Evolutionary conservation across 2,888 invertebrate genomes (phyloP).

Genomic region (Perizoma flavofasciatum): DNA sequence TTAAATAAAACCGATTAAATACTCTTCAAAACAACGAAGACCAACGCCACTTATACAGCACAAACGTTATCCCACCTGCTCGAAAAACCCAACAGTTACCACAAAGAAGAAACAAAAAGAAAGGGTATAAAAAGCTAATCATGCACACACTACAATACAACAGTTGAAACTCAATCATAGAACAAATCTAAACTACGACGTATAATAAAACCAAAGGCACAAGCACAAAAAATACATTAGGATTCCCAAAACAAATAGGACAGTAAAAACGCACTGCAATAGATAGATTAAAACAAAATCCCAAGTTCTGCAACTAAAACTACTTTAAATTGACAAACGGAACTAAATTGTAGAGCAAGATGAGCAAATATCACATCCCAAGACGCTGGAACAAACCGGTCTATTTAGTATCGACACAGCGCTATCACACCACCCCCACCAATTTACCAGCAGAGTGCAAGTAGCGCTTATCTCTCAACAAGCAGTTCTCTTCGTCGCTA

Average conservation of each 20-base stretch:
- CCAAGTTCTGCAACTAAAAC: constrained; percentile 26
- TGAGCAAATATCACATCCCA: constrained; percentile 22
- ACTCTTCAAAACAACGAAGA: not conserved
- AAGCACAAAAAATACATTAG: constrained; percentile 14
- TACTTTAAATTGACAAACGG: constrained; percentile 10
- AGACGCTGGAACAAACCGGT: constrained; percentile 31
- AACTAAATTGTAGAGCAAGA: constrained; percentile 5
- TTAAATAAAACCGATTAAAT: not conserved
- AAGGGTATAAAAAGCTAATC: constrained; percentile 21
- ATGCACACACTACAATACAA: constrained; percentile 28
- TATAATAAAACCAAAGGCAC: constrained; percentile 12
- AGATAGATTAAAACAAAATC: constrained; percentile 7
- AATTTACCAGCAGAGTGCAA: constrained; percentile 47
- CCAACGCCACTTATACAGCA: constrained; percentile 10
- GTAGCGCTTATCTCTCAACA: constrained; percentile 72
- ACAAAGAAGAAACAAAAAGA: constrained; percentile 14
- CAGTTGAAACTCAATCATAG: constrained; percentile 11
- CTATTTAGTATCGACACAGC: constrained; percentile 40
- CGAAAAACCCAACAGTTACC: constrained; percentile 10
- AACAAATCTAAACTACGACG: constrained; percentile 18
- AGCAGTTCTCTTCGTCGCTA: constrained; percentile 86
- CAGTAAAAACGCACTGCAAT: constrained; percentile 16
- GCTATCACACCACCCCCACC: constrained; percentile 60
- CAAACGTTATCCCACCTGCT: constrained; percentile 8
- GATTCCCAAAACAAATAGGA: constrained; percentile 22